A percentile compares a stretch with the other conserved stretches of the same genome.
phyloP scores from a whole-genome alignment of 2,888 invertebrate genomes.

The Hypomecis punctinalis region DNA sequence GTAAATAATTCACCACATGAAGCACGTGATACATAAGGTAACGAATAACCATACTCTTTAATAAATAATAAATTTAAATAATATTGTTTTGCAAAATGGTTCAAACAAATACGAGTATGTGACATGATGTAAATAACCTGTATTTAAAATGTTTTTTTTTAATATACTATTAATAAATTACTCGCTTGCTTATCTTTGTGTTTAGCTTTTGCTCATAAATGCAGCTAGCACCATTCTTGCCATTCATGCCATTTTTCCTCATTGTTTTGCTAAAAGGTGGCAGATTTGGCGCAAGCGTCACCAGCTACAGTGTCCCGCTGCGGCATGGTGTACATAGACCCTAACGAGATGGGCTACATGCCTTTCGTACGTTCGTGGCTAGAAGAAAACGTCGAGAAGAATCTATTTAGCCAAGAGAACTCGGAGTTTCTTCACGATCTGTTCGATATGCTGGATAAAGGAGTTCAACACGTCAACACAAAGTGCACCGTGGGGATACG shows the following conservation, averaged over 20 bases:
- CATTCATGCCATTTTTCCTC: no score
- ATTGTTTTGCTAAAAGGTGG: slow-evolving; percentile 84
- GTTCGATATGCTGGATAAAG: slow-evolving; percentile 88
- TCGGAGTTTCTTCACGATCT: slow-evolving; percentile 87
- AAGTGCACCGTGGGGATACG: slow-evolving; percentile 89
- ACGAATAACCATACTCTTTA: no score
- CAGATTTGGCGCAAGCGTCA: slow-evolving; percentile 94
- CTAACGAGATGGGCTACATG: slow-evolving; percentile 92
- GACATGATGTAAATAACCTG: no score
- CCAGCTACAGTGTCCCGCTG: slow-evolving; percentile 94
- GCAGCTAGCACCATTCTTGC: no score
- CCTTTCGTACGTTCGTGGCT: slow-evolving; percentile 93
- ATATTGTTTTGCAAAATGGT: no score
- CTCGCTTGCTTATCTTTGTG: background rate
- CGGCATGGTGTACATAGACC: slow-evolving; percentile 97
- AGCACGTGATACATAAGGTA: no score
- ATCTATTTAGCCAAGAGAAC: slow-evolving; percentile 82
- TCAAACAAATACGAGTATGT: no score
- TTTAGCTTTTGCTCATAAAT: background rate
- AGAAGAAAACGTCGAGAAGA: slow-evolving; percentile 77
- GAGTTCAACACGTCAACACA: slow-evolving; percentile 87
- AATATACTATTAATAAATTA: background rate
- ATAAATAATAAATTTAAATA: no score
- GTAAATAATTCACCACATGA: no score
- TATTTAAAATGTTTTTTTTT: no score